Percentiles rank a stretch among this genome's conserved stretches.
phyloP scores from a whole-genome alignment of 2,797 vertebrate genomes.

The Neostethus bicornis region DNA sequence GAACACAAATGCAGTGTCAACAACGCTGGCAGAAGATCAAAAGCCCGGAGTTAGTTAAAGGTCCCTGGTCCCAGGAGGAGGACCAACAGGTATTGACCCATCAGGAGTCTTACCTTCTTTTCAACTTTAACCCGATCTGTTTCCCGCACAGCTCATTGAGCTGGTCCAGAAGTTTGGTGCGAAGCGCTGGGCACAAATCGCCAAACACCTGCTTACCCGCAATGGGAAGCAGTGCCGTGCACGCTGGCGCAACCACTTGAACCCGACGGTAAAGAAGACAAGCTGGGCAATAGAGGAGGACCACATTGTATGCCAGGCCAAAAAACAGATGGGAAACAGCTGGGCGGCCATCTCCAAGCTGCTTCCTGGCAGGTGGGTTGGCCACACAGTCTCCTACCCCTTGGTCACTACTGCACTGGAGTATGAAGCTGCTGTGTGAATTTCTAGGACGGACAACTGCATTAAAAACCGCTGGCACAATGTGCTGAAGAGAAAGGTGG shows the following conservation, averaged over 20 bases:
- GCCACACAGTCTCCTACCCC: too few species aligned
- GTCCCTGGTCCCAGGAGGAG: slow-evolving; percentile 95
- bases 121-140: neutral
- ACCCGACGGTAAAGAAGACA: slow-evolving; percentile 95
- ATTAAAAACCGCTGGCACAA: slow-evolving; percentile 99
- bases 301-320: slow-evolving; percentile 91
- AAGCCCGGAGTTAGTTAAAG: slow-evolving; percentile 94
- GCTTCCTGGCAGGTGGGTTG: slow-evolving; percentile 89
- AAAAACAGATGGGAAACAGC: slow-evolving; percentile 94
- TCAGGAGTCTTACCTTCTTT: neutral
- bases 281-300: slow-evolving; percentile 96
- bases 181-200: slow-evolving; percentile 96
- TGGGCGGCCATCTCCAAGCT: slow-evolving; percentile 97
- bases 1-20: slow-evolving; percentile 89
- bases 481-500: slow-evolving; percentile 93
- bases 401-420: neutral
- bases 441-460: slow-evolving; percentile 92
- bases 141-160: slow-evolving; percentile 85
- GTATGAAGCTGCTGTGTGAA: neutral
- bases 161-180: slow-evolving; percentile 93
- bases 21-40: slow-evolving; percentile 92
- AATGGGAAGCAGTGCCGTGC: slow-evolving; percentile 98
- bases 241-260: slow-evolving; percentile 98
- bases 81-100: slow-evolving; percentile 85
- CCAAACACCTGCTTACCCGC: slow-evolving; percentile 92